These are phyloP conservation scores for Echinometra lucunter DNA, from an alignment of 53 echinoderm and acorn worm genomes.

Conservation along the genomic window DNA sequence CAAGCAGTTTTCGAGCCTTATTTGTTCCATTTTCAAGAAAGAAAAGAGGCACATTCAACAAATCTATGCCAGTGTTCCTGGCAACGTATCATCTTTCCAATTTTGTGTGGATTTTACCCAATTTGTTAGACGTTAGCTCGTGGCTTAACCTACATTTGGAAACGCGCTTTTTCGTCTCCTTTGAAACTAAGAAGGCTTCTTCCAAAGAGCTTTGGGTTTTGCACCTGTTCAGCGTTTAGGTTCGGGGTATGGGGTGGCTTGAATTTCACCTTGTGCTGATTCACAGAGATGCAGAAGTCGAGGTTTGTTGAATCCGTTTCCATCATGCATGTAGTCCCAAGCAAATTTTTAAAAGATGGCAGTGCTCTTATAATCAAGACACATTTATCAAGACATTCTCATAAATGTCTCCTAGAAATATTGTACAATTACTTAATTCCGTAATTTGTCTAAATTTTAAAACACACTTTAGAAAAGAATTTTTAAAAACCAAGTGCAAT, in stretches of 20 bases:
- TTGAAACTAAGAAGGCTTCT: constrained; percentile 38
- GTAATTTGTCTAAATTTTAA: background rate
- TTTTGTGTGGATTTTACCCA: constrained; percentile 70
- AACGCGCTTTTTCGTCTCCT: constrained; percentile 25
- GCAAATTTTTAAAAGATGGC: background rate
- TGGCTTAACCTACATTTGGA: constrained; percentile 65
- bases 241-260: constrained; percentile 18
- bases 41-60: constrained; percentile 34
- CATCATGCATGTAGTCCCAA: background rate
- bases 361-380: background rate
- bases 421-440: background rate
- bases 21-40: constrained; percentile 36
- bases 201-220: constrained; percentile 41
- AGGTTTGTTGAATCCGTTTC: background rate
- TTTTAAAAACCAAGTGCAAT: background rate
- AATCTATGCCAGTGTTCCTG: constrained; percentile 47
- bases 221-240: constrained; percentile 63
- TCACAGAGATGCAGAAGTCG: constrained; percentile 22
- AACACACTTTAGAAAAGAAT: background rate
- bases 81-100: constrained; percentile 61
- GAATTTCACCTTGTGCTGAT: constrained; percentile 31
- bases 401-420: too few relatives aligned
- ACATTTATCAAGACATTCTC: background rate
- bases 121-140: constrained; percentile 69
- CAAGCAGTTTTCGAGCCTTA: background rate